Evolutionary conservation across 2,797 vertebrate species (phyloP), one percentile per base, ranked within the genome.

Genomic region (Betta splendens): DNA sequence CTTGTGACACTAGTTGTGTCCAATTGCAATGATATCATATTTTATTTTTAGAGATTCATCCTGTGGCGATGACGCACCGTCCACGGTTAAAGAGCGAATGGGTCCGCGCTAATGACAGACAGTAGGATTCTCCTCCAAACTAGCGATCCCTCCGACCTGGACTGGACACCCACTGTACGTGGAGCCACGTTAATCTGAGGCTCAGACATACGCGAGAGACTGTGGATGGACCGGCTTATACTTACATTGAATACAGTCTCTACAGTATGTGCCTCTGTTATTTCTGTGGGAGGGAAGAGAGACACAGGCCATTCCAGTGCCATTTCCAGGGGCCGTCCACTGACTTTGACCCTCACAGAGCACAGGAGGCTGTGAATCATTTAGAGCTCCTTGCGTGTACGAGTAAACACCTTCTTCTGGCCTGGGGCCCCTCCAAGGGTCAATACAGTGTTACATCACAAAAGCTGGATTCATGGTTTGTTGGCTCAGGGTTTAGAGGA

Each of bases 401-500:
- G n/a, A 85, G 85, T 87, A 87, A 90, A 87, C 81, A 82, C 83
- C 81, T 81, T 77, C 74, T 77, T 79, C 74, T 50, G 72, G 86
- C 83, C 65, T 21, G 51, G 49, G 77, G 79, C 85, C 74, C 80
- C 83, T 82, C 78, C 73, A 80, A 86, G 81, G 84, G 87, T 89
- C 87, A 89, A 85, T 70, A 85, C 64, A 43, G 61, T 77, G 80
- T 87, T 89, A 85, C 81, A 85, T 90, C 85, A 89, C 88, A 92
- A 88, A 89, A 81, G 83, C 63, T 62, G 70, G 71, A 90, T 90
- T 91, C 81, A 90, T 87, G 64, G 57, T 75, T 43, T 67, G 67
- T 53, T 65, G 56, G 63, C 65, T 63, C 52, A 63, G 75, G 62
- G 71, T 78, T 45, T 44, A 29, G 40, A 67, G 49, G 65, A 72